A percentile compares a stretch with the other conserved stretches of the same genome.
phyloP scores from a whole-genome alignment of 2,888 invertebrate species.

The Neoascia interrupta region DNA sequence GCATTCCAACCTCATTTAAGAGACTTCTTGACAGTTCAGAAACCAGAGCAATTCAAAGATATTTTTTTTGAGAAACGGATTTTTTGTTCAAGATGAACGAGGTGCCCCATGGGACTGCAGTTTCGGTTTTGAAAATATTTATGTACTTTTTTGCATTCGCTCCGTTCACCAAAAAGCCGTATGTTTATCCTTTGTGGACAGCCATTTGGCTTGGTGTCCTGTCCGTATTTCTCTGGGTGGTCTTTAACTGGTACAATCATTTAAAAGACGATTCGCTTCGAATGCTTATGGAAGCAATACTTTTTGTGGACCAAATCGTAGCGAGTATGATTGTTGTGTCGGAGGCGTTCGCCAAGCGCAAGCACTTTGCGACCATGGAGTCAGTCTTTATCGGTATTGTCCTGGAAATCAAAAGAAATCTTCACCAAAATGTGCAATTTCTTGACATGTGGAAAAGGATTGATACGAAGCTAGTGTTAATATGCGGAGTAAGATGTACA shows the following conservation, averaged over 20 bases:
- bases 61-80: too few species aligned
- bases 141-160: constrained; percentile 18
- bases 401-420: background rate
- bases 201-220: constrained; percentile 27
- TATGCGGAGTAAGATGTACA: background rate
- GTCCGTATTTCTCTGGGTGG: background rate
- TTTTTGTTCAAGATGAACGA: background rate
- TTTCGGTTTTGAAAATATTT: background rate
- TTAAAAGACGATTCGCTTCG: constrained; percentile 14
- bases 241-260: constrained; percentile 47
- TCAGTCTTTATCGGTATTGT: background rate
- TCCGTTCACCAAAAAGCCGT: constrained; percentile 3
- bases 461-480: background rate
- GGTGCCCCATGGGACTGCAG: background rate
- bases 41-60: too few species aligned
- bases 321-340: constrained; percentile 49
- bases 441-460: constrained; percentile 14
- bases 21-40: too few species aligned
- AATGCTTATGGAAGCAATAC: background rate
- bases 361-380: constrained; percentile 33
- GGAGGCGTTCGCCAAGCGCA: constrained; percentile 58
- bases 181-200: background rate
- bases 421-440: background rate
- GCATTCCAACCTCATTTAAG: background rate
- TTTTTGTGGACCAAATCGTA: too few species aligned